A percentile compares a stretch with the other conserved stretches of the same genome.
These are phyloP conservation scores for Dipus sagitta DNA, from an alignment of 2,797 vertebrate genomes.

Conservation along the genomic window DNA sequence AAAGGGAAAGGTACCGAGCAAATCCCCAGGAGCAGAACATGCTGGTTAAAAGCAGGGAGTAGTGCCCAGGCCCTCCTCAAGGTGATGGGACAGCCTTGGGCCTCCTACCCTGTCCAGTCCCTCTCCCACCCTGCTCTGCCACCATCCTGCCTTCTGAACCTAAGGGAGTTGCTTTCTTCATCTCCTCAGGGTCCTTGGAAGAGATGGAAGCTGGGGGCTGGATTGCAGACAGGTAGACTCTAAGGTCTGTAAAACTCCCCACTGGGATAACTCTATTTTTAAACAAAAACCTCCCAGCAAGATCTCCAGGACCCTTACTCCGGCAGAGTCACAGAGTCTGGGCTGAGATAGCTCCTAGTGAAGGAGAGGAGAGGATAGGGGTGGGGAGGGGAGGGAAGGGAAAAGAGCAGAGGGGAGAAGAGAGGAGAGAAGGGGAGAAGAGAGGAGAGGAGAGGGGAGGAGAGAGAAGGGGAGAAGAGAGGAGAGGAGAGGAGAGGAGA, in stretches of 20 bases:
- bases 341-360: background rate
- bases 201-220: background rate
- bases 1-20: background rate
- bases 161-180: background rate
- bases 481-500: background rate
- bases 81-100: background rate
- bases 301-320: background rate
- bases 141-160: too few species aligned
- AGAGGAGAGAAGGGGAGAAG: background rate
- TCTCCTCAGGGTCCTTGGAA: background rate
- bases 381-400: background rate
- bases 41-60: conserved; percentile 17
- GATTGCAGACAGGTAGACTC: background rate
- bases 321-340: background rate
- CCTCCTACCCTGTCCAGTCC: background rate
- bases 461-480: background rate
- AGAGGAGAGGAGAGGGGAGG: background rate
- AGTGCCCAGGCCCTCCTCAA: background rate
- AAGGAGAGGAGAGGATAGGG: too few species aligned
- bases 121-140: background rate
- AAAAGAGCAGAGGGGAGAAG: background rate
- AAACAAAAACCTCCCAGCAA: background rate
- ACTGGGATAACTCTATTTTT: background rate
- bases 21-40: background rate
- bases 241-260: background rate